Base-by-base conservation (phyloP, 92 coral and sea anemone species). In the Galaxea fascicularis region DNA sequence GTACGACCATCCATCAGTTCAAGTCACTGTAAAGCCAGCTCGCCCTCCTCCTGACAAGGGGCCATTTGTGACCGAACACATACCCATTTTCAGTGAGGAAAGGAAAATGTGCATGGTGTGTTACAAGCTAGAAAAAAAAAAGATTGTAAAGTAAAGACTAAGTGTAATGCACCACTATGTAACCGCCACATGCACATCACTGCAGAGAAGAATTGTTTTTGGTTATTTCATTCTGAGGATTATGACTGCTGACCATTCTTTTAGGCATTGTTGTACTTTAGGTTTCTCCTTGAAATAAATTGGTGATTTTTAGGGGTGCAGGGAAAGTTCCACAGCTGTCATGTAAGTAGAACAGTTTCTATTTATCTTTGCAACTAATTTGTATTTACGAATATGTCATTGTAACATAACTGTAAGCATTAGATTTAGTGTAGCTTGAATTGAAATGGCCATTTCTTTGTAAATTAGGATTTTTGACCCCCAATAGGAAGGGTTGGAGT, bases 141-240 rank as follows among this genome's bases (percentile, higher is more conserved):
- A 73, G 22, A 30, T 68, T 60, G 65, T 21, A 87, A 71, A 69
- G 85, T 76, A 28, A 28, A 73, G 12, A 45, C 78, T 26, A 76
- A 65, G 35, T 85, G 89, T 67, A 77, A 51, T 51, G 73, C 76
- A 30, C 85, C 65, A 68, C 73, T 78, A 67, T 68, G 85, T 56
- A 75, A 78, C 62, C 22, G 46, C 73, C 53, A 64, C 57, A 59
- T 84, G 79, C 88, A 84, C 57, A 47, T 64, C 51, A 76, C 83
- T 27, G 71, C 29, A 24, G 30, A 84, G n/a, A 74, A 65, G 57
- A 84, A 84, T 56, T 84, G 88, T 46, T 76, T 84, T 63, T 12
- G 47, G 29, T 47, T 45, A 75, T 84, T 80, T 73, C 88, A 84
- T 77, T 75, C 80, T 75, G 24, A 45, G 80, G 65, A 75, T 11